Evolutionary conservation across 2,113 vertebrate genomes (phyloP).

Genomic region (Passer montanus): DNA sequence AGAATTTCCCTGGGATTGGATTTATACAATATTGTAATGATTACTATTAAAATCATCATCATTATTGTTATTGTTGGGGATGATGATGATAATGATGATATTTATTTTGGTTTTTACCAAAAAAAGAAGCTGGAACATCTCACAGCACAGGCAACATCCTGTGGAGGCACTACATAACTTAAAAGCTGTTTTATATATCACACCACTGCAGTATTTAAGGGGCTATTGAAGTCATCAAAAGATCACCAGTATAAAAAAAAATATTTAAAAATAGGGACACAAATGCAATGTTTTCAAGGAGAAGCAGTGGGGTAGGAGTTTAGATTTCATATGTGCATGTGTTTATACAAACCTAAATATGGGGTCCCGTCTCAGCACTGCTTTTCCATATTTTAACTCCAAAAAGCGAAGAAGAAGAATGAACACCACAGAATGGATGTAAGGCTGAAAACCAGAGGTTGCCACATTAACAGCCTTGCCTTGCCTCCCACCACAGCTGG

Average conservation of each 20-base stretch:
- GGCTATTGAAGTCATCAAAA: background rate
- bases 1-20: background rate
- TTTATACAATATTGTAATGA: background rate
- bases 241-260: background rate
- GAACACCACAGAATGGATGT: slow-evolving; percentile 79
- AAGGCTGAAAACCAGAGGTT: slow-evolving; percentile 74
- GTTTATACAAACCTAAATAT: slow-evolving; percentile 78
- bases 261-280: background rate
- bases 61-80: background rate
- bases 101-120: background rate
- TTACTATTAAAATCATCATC: background rate
- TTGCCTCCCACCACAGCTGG: background rate
- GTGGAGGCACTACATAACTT: background rate
- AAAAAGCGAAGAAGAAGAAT: slow-evolving; percentile 80
- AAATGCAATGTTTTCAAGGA: background rate
- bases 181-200: background rate
- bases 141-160: background rate
- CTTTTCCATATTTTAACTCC: slow-evolving; percentile 76
- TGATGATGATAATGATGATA: background rate
- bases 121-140: background rate
- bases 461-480: background rate
- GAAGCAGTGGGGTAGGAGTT: background rate
- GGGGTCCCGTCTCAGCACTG: slow-evolving; percentile 78
- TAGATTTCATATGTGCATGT: fast-evolving
- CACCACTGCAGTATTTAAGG: background rate